Percentiles rank a stretch among this genome's conserved stretches.
Conservation (phyloP, 2,888 invertebrate genomes). For the Sesia apiformis region DNA sequence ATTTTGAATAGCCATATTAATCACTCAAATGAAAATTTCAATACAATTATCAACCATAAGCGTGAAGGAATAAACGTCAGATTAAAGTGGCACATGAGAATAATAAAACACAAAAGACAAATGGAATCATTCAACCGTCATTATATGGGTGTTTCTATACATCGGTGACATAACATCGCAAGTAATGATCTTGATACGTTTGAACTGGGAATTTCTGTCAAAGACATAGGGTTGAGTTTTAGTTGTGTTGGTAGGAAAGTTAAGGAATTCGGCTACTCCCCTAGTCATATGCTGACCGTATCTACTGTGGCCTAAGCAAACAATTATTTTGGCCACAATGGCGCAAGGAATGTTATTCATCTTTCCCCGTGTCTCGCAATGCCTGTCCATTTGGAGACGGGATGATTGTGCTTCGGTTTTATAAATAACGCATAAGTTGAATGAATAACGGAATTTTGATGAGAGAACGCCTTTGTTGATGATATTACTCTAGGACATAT, state of each 20-base stretch:
- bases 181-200: neutral
- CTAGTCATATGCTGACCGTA: slow-evolving; percentile 13
- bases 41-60: neutral
- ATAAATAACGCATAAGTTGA: no score
- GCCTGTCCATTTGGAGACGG: slow-evolving; percentile 11
- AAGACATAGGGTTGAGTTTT: slow-evolving; percentile 9
- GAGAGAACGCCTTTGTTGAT: no score
- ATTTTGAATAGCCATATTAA: neutral
- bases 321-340: slow-evolving; percentile 22
- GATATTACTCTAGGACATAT: no score
- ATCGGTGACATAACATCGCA: slow-evolving; percentile 6
- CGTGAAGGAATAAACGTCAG: neutral
- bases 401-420: neutral
- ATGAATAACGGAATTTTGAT: no score
- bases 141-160: slow-evolving; percentile 24
- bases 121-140: slow-evolving; percentile 32
- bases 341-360: slow-evolving; percentile 19
- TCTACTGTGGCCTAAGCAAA: slow-evolving; percentile 14
- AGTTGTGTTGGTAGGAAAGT: neutral
- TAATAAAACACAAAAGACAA: slow-evolving; percentile 32
- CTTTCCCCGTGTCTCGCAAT: slow-evolving; percentile 8
- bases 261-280: slow-evolving; percentile 11
- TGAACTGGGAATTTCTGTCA: slow-evolving; percentile 10
- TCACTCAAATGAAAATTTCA: neutral
- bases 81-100: slow-evolving; percentile 9